phyloP scores from a whole-genome alignment of 2,113 vertebrate species.

The Megaleporinus macrocephalus region DNA sequence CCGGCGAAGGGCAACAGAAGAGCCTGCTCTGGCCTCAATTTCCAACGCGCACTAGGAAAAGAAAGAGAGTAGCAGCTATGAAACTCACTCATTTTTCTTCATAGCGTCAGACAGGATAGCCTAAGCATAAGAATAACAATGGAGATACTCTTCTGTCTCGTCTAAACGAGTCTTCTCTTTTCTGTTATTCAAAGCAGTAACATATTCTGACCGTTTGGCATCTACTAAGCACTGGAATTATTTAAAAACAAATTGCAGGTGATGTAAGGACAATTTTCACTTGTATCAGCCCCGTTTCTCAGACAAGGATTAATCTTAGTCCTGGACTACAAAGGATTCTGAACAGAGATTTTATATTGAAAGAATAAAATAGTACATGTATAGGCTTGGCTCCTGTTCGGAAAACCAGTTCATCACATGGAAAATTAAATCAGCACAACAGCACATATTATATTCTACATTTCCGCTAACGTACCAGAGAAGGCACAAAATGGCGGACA shows the following conservation, averaged over 20 bases:
- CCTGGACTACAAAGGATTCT: no score
- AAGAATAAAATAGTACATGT: no score
- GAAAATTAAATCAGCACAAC: no score
- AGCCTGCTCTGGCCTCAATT: constrained; percentile 8
- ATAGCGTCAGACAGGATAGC: not conserved
- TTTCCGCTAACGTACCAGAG: not conserved
- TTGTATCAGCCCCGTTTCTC: no score
- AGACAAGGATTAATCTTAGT: no score
- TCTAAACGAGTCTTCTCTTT: not conserved
- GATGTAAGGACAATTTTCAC: no score
- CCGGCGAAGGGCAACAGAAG: constrained; percentile 26
- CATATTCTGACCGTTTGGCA: not conserved
- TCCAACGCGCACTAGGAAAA: constrained; percentile 10
- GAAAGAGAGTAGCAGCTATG: not conserved
- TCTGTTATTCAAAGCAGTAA: not conserved
- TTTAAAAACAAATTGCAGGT: no score
- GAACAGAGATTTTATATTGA: no score
- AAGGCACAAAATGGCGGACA: constrained; percentile 23
- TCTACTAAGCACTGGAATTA: not conserved
- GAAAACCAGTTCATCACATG: no score
- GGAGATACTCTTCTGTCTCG: not conserved
- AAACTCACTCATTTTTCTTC: no score
- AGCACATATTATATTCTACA: not conserved
- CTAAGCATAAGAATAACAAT: not conserved
- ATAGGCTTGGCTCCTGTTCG: no score